Conservation (phyloP, 1,140 invertebrate species). For the Penaeus japonicus region DNA sequence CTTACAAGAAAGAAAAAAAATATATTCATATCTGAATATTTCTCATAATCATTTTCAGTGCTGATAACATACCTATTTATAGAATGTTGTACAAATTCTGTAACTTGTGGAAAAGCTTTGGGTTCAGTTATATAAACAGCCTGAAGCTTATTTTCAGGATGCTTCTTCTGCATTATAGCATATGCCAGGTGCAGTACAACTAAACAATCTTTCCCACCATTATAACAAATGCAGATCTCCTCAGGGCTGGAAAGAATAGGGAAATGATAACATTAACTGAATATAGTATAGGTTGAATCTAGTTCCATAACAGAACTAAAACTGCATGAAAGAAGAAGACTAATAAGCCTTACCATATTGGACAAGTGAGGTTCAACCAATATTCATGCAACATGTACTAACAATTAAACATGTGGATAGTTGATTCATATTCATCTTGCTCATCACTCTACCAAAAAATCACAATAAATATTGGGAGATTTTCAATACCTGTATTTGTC, state of each 20-base stretch:
- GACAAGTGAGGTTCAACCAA: no score
- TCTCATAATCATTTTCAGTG: background rate
- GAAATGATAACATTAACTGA: background rate
- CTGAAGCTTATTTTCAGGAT: slow-evolving; percentile 65
- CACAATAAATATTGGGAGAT: no score
- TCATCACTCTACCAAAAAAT: no score
- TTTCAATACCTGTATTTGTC: slow-evolving; percentile 32
- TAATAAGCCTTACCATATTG: no score
- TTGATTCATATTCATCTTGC: no score
- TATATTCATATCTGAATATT: background rate
- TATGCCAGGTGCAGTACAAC: slow-evolving; percentile 82
- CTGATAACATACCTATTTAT: slow-evolving; percentile 66
- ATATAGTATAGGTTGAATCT: background rate
- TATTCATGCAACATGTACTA: no score
- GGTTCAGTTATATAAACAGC: slow-evolving; percentile 78
- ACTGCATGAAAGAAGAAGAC: no score
- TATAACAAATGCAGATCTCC: slow-evolving; percentile 89
- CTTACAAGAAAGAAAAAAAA: background rate
- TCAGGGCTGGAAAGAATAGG: slow-evolving; percentile 66
- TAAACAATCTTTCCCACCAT: slow-evolving; percentile 98
- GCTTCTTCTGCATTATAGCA: slow-evolving; percentile 70
- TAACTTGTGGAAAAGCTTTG: slow-evolving; percentile 85
- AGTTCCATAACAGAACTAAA: no score
- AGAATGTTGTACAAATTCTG: slow-evolving; percentile 80
- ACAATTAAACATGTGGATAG: no score